Conservation (phyloP, 2,113 vertebrate species). For the Andinoacara biseriatus region DNA sequence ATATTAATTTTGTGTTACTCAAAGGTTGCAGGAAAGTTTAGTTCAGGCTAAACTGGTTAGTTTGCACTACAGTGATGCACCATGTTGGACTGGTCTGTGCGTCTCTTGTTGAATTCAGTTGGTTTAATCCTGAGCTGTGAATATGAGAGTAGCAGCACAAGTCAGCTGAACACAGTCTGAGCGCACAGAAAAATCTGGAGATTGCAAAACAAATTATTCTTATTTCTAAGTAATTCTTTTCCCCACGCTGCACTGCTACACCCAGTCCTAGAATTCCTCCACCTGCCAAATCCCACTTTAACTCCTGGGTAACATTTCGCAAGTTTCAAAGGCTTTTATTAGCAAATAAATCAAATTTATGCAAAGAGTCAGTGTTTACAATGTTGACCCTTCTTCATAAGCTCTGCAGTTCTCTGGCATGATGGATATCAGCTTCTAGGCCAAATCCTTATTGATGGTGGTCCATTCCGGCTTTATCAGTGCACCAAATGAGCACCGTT, state of each 20-base stretch:
- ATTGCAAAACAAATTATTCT: no score
- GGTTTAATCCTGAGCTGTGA: no score
- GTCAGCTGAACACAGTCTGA: no score
- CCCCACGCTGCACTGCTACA: not conserved
- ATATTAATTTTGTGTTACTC: no score
- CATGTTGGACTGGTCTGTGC: no score
- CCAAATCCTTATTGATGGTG: not conserved
- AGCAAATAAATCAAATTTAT: not conserved
- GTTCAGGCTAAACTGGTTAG: no score
- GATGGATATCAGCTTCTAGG: not conserved
- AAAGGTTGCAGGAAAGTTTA: no score
- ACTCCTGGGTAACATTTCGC: not conserved
- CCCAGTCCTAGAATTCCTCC: accelerated
- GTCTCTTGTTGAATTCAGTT: no score
- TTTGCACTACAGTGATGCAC: no score
- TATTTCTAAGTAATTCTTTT: not conserved
- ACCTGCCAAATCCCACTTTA: not conserved
- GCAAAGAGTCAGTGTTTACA: not conserved
- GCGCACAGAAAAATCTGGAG: no score
- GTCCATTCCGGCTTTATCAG: not conserved
- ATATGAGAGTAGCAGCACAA: no score
- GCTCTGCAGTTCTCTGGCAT: not conserved
- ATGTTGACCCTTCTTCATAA: not conserved
- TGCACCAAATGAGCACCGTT: no score
- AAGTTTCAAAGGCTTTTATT: not conserved